Conservation (phyloP, 1,140 invertebrate species). For the Caerostris extrusa region DNA sequence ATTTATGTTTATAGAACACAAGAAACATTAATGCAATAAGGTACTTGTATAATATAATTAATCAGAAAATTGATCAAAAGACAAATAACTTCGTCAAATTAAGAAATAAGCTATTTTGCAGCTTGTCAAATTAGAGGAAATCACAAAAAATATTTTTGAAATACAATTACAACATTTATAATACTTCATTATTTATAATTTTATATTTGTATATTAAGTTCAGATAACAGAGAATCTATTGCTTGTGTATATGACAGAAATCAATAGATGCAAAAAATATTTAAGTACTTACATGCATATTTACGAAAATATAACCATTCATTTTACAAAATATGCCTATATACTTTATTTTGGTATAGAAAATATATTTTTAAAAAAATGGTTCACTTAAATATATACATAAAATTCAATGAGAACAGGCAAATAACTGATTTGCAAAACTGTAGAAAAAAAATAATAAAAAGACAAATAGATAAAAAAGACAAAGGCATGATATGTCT, state of each 20-base stretch:
- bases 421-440: conserved; percentile 53
- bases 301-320: conserved; percentile 1
- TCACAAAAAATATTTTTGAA: not conserved
- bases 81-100: not conserved
- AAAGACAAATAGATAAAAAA: conserved; percentile 14
- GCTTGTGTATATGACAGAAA: not conserved
- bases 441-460: conserved; percentile 26
- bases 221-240: not conserved
- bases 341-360: not conserved
- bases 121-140: not conserved
- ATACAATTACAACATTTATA: not conserved
- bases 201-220: too few species aligned
- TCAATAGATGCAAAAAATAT: not conserved
- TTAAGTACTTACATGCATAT: not conserved
- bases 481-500: conserved; percentile 67
- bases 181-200: not conserved
- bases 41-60: too few species aligned
- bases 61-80: not conserved
- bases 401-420: conserved; percentile 24
- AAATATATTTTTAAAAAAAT: not conserved
- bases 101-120: not conserved
- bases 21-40: not conserved
- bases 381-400: conserved; percentile 31
- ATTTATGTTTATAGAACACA: not conserved
- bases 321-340: conserved; percentile 12